A percentile compares a stretch with the other conserved stretches of the same genome.
phyloP scores from a whole-genome alignment of 2,888 invertebrate species.

The Helobdella robusta region DNA sequence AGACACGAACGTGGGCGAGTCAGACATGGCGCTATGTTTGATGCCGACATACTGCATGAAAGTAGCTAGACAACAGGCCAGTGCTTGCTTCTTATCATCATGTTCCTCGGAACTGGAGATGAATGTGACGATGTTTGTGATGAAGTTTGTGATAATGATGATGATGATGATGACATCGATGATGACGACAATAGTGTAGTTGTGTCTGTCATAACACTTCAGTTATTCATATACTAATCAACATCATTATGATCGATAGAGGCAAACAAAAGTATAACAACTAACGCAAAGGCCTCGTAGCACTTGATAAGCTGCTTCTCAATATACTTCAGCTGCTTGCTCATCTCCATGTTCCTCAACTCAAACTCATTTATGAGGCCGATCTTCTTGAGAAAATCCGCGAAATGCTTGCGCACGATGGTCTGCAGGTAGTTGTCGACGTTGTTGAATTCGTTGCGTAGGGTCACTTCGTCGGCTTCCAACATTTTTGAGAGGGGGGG shows the following conservation, averaged over 20 bases:
- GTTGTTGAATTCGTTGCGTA: neutral
- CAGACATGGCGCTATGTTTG: neutral
- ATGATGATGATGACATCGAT: neutral
- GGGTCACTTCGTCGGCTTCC: neutral
- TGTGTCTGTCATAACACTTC: neutral
- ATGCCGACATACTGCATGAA: constrained; percentile 12
- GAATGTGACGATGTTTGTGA: neutral
- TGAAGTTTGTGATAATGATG: neutral
- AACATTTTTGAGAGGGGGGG: neutral
- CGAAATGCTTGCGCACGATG: neutral
- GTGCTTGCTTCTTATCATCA: constrained; percentile 20
- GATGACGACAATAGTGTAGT: neutral
- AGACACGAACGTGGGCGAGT: constrained; percentile 6
- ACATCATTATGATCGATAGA: neutral
- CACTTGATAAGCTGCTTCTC: constrained; percentile 18
- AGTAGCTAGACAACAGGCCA: constrained; percentile 14
- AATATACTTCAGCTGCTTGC: constrained; percentile 16
- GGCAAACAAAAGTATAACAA: constrained; percentile 2
- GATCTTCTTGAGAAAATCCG: constrained; percentile 5
- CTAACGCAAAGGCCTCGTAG: constrained; percentile 2
- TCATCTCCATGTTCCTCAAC: constrained; percentile 4
- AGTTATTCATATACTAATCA: neutral
- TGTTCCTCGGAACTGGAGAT: constrained; percentile 15
- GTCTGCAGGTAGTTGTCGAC: constrained; percentile 9
- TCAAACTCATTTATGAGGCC: constrained; percentile 16